Conservation (phyloP, 2,113 vertebrate species). For the Rhadina sibilatrix region DNA sequence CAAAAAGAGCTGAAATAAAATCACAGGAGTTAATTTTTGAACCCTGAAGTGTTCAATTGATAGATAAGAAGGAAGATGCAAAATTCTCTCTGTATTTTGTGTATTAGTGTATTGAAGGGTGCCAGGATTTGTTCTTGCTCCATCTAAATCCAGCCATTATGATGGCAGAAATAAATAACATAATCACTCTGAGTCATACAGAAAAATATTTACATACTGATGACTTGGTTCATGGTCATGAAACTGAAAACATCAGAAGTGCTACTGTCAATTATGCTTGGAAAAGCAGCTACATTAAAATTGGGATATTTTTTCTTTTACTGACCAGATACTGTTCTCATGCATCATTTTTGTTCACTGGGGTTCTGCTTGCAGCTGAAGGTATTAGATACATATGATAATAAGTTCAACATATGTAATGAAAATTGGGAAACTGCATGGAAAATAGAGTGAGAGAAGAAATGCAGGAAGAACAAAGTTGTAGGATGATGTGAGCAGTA, state of each 20-base stretch:
- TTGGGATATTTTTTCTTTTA: not conserved
- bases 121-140: not conserved
- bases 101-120: not conserved
- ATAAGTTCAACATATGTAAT: not conserved
- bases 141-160: not conserved
- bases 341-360: not conserved
- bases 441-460: not conserved
- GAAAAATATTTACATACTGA: slow-evolving; percentile 18
- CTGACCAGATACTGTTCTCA: not conserved
- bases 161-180: not conserved
- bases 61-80: not conserved
- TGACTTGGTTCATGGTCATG: not conserved
- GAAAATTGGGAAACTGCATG: not conserved
- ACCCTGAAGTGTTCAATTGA: not conserved
- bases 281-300: not conserved
- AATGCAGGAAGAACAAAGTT: not conserved
- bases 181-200: not conserved
- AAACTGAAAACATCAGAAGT: not conserved
- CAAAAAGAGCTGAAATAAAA: not conserved
- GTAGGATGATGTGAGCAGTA: not conserved
- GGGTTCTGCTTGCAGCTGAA: not conserved
- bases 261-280: not conserved
- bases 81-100: not conserved
- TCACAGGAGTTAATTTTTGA: not conserved
- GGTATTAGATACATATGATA: not conserved